Evolutionary conservation across 1,140 invertebrate genomes (phyloP).

Genomic region (Cotesia glomerata): DNA sequence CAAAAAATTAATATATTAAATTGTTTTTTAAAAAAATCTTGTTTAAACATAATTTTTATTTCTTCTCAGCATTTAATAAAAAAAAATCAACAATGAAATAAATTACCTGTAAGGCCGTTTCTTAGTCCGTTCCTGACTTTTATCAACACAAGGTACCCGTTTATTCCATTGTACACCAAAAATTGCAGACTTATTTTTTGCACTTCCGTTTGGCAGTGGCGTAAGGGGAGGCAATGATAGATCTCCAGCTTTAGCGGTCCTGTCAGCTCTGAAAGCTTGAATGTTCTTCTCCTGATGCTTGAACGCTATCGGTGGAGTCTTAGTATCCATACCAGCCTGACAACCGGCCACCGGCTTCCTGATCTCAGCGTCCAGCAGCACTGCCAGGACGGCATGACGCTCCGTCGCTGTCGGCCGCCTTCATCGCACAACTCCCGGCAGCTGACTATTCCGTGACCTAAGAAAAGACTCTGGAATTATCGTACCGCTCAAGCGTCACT

Average conservation of each 20-base stretch:
- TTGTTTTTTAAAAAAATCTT: no score
- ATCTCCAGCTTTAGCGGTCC: conserved; percentile 46
- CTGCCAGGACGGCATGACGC: conserved; percentile 14
- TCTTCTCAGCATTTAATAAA: no score
- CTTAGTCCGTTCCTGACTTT: conserved; percentile 45
- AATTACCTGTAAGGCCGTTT: conserved; percentile 24
- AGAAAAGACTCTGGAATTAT: conserved; percentile 35
- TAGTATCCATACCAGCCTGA: conserved; percentile 60
- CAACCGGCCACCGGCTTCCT: conserved; percentile 40
- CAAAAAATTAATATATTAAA: no score
- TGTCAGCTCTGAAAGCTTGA: conserved; percentile 26
- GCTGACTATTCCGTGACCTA: conserved; percentile 23
- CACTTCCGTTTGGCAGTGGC: conserved; percentile 34
- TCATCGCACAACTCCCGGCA: conserved; percentile 39
- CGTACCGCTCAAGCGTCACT: conserved; percentile 8
- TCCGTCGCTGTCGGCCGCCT: conserved; percentile 30
- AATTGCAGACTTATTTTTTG: conserved; percentile 42
- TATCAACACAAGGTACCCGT: conserved; percentile 33
- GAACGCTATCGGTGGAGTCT: conserved; percentile 56
- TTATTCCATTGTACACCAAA: conserved; percentile 33
- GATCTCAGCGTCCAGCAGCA: conserved; percentile 39
- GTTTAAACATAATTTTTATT: no score
- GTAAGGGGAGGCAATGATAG: conserved; percentile 57
- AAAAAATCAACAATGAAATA: conserved; percentile 10
- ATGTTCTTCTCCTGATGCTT: conserved; percentile 46